These are phyloP conservation scores for Boloria selene DNA, from an alignment of 2,888 invertebrate species.

Conservation along the genomic window DNA sequence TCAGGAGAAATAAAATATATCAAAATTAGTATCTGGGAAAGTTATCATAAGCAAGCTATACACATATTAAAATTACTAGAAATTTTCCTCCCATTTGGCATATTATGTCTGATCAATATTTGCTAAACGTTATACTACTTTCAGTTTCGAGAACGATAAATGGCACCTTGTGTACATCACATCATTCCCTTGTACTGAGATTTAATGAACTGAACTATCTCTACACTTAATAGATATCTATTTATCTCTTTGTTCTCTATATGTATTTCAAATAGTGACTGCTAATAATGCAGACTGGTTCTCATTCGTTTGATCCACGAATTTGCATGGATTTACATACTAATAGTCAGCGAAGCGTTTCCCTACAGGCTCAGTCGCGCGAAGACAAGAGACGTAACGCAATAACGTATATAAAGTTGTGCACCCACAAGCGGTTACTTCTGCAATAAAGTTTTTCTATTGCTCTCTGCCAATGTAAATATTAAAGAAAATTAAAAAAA, in stretches of 20 bases:
- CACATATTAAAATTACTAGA: no score
- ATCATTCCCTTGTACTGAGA: no score
- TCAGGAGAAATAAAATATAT: no score
- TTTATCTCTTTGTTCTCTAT: neutral
- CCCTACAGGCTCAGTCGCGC: neutral
- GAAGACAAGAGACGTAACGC: conserved; percentile 1
- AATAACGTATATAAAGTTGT: neutral
- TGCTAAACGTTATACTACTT: no score
- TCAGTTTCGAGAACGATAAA: no score
- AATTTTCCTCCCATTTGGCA: no score
- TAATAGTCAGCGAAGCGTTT: conserved; percentile 10
- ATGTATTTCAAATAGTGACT: conserved; percentile 7
- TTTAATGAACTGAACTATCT: neutral
- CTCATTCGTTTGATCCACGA: conserved; percentile 21
- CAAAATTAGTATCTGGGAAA: no score
- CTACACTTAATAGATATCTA: neutral
- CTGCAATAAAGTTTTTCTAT: neutral
- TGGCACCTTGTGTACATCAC: no score
- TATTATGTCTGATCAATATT: no score
- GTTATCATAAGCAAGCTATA: no score
- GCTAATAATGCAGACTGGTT: conserved; percentile 2
- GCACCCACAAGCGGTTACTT: neutral
- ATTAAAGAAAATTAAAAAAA: no score
- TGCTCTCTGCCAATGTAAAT: no score
- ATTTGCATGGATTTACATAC: conserved; percentile 8